Conservation (phyloP, 2,888 invertebrate species). For the Malacosoma neustria region DNA sequence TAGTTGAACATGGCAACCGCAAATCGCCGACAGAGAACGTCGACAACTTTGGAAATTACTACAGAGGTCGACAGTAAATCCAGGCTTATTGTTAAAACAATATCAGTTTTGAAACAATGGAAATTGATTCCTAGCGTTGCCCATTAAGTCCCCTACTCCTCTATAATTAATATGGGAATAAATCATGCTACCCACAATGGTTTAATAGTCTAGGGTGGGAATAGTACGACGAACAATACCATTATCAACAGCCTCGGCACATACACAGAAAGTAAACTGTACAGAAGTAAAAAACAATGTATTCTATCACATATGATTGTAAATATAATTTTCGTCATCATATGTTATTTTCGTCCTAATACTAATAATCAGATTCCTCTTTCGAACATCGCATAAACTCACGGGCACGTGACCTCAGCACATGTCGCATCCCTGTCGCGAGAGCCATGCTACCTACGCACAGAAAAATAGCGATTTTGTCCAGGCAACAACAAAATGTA, state of each 20-base stretch:
- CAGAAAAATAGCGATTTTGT: no score
- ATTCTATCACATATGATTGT: no score
- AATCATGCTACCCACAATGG: conserved; percentile 29
- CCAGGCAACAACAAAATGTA: no score
- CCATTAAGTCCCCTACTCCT: conserved; percentile 34
- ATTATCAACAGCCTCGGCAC: background rate
- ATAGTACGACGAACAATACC: background rate
- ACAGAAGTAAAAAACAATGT: no score
- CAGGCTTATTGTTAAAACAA: conserved; percentile 18
- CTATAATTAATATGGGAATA: conserved; percentile 48
- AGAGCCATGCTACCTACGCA: no score
- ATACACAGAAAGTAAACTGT: no score
- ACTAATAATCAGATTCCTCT: no score
- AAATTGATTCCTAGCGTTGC: conserved; percentile 10
- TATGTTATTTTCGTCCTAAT: no score
- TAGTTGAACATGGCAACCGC: background rate
- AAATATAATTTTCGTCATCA: no score
- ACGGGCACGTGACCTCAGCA: no score
- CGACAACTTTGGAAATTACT: background rate
- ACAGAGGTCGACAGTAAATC: background rate
- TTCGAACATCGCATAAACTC: no score
- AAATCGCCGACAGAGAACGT: background rate
- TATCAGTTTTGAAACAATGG: conserved; percentile 20
- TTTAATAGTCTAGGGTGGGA: background rate
- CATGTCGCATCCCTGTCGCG: no score